Base-by-base conservation (phyloP, 1,140 invertebrate species). In the Aethina tumida region DNA sequence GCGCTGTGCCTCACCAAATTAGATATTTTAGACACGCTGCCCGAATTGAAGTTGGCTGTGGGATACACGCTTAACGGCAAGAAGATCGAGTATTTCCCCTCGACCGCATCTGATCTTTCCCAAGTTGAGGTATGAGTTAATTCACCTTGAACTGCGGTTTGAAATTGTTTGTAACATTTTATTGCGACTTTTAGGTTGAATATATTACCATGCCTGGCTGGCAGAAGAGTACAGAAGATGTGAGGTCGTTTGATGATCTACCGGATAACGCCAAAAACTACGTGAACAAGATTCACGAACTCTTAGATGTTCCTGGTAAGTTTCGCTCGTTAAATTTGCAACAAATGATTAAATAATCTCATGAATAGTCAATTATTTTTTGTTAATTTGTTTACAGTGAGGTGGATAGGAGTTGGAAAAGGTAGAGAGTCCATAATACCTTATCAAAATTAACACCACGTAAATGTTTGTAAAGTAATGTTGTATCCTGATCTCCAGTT, bases 331-430 rank as follows among this genome's bases (percentile, higher is more conserved):
- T n/a, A n/a, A n/a, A n/a, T n/a, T n/a, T n/a, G 8, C n/a, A 36
- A 1, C 20, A 8, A 38, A 38, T n/a, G n/a, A n/a, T n/a, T n/a
- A n/a, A n/a, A n/a, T n/a, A n/a, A n/a, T n/a, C n/a, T n/a, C n/a
- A n/a, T n/a, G n/a, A n/a, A n/a, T n/a, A n/a, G n/a, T n/a, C n/a
- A n/a, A n/a, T n/a, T n/a, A n/a, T n/a, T n/a, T 15, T 22, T 18
- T 37, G n/a, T 39, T 47, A 60, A 63, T 65, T 56, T 60, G 47
- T 42, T 76, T 82, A 54, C 70, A 92, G 89, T 97, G 13, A 87
- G 84, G 69, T 98, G 88, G 88, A 86, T 98, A 61, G 95, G 95
- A 39, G 93, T 98, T 29, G 95, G 95, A 7, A 85, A 92, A 66
- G 82, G 84, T 2, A 73, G 95, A 50, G 85, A 91, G 56, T 76